Conservation (phyloP, 1,140 invertebrate genomes). For the Ctenoplectra terminalis region DNA sequence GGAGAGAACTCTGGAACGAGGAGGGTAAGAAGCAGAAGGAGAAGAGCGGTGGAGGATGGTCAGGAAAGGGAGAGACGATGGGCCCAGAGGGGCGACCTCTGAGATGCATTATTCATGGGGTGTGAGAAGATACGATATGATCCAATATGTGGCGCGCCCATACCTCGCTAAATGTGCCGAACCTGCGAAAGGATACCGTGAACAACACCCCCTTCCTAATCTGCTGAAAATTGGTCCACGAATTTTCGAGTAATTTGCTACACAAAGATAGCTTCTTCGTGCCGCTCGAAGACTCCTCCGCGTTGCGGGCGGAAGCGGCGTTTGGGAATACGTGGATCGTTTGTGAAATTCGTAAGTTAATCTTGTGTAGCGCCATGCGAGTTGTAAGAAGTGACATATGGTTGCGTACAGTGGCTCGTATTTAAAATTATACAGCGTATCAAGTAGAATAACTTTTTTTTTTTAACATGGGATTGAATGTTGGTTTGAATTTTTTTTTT, state of each 20-base stretch:
- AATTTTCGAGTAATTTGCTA: constrained; percentile 81
- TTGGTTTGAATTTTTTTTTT: too few relatives aligned
- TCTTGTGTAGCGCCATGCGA: too few relatives aligned
- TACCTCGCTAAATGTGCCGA: constrained; percentile 59
- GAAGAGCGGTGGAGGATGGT: constrained; percentile 33
- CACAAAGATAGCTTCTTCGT: constrained; percentile 36
- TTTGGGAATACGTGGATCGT: too few relatives aligned
- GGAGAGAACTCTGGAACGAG: constrained; percentile 27
- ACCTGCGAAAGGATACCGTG: constrained; percentile 52
- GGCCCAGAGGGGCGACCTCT: constrained; percentile 69
- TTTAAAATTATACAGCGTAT: too few relatives aligned
- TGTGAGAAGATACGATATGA: constrained; percentile 82
- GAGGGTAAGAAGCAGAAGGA: constrained; percentile 33
- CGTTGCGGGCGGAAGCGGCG: too few relatives aligned
- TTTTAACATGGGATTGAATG: too few relatives aligned
- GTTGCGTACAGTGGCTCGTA: too few relatives aligned
- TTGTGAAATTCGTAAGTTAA: too few relatives aligned
- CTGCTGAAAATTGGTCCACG: constrained; percentile 81
- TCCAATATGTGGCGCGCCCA: constrained; percentile 81
- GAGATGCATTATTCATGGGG: constrained; percentile 82
- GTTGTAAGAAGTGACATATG: too few relatives aligned
- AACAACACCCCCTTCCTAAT: constrained; percentile 75
- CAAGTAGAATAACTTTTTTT: too few relatives aligned
- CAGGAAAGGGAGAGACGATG: constrained; percentile 57
- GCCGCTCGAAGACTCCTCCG: too few relatives aligned